These are phyloP conservation scores for Euphonia xanthogaster DNA, from an alignment of 2,797 vertebrate species.

Conservation along the genomic window DNA sequence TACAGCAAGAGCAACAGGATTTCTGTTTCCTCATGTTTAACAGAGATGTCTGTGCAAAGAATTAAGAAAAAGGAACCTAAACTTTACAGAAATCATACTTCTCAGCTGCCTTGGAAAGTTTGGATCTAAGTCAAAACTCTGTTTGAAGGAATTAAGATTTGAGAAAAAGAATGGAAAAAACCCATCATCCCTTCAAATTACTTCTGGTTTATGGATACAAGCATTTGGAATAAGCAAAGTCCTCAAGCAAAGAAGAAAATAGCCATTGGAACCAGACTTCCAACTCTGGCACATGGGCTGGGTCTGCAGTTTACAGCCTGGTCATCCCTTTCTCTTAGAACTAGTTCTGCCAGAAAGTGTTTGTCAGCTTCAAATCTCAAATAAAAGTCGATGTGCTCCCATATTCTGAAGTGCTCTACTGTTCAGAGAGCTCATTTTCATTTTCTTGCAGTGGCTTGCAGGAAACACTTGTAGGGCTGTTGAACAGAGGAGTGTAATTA, in stretches of 20 bases:
- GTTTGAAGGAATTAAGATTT: background rate
- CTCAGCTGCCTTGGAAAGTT: background rate
- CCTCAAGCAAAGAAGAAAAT: background rate
- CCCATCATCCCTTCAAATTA: background rate
- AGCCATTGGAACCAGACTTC: background rate
- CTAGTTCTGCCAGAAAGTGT: background rate
- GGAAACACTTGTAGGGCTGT: background rate
- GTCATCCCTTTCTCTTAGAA: background rate
- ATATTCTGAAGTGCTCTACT: constrained; percentile 1
- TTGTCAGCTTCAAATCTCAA: background rate
- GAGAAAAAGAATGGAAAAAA: background rate
- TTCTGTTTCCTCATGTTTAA: background rate
- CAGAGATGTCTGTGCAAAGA: background rate
- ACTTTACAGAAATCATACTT: background rate
- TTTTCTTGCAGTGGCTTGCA: constrained; percentile 16
- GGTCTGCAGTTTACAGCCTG: background rate
- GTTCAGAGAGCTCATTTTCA: background rate
- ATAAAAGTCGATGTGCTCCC: background rate
- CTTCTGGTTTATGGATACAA: background rate
- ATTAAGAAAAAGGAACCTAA: background rate
- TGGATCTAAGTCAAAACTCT: background rate
- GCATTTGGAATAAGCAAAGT: background rate
- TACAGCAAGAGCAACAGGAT: background rate
- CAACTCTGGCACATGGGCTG: background rate
- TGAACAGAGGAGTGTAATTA: constrained; percentile 25